phyloP scores from a whole-genome alignment of 2,113 vertebrate genomes.

The Platysteira castanea region DNA sequence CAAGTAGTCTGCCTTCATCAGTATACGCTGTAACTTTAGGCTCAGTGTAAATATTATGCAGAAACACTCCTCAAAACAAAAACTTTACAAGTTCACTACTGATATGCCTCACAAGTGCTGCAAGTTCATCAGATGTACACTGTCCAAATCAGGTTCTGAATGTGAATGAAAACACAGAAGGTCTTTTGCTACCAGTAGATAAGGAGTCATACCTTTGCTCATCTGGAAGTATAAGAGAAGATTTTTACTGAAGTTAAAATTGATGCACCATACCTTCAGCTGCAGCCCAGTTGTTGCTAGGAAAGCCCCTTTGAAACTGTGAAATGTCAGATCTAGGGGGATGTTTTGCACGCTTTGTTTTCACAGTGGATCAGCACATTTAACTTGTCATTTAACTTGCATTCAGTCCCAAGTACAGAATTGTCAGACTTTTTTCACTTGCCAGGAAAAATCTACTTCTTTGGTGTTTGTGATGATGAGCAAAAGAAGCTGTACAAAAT shows the following conservation, averaged over 20 bases:
- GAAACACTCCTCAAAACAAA: not conserved
- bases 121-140: not conserved
- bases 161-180: not conserved
- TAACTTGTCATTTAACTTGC: not conserved
- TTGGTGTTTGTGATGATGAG: not conserved
- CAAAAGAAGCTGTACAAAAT: not conserved
- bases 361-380: not conserved
- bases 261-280: not conserved
- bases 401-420: not conserved
- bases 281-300: not conserved
- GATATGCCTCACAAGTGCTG: not conserved
- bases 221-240: not conserved
- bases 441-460: not conserved
- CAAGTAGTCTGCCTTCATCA: not conserved
- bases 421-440: not conserved
- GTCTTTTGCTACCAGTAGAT: not conserved
- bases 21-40: not conserved
- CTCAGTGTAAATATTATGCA: not conserved
- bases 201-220: not conserved
- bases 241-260: not conserved
- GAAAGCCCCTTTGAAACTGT: not conserved
- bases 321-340: not conserved
- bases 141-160: not conserved
- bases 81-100: not conserved
- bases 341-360: not conserved